Evolutionary conservation across 2,888 invertebrate species (phyloP).

Genomic region (Drosophila demipolita): DNA sequence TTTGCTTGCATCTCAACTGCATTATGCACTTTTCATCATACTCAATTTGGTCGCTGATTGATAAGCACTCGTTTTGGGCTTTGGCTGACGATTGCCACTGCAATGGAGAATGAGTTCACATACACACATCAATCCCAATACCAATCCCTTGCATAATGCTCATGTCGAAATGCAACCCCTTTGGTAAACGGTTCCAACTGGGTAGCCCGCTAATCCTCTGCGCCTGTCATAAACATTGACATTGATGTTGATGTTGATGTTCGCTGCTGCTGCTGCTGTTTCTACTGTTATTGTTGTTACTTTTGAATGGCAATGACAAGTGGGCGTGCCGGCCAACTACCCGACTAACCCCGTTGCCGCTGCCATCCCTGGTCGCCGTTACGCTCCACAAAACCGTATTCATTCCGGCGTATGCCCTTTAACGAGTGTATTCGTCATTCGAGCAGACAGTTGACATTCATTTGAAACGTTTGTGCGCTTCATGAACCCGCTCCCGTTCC

Average conservation of each 20-base stretch:
- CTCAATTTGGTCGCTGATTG: conserved; percentile 72
- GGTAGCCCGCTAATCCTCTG: conserved; percentile 75
- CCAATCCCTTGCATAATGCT: conserved; percentile 48
- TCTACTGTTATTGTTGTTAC: conserved; percentile 26
- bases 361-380: conserved; percentile 46
- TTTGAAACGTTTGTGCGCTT: conserved; percentile 70
- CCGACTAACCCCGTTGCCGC: conserved; percentile 56
- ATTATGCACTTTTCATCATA: conserved; percentile 68
- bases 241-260: conserved; percentile 70
- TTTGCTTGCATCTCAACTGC: conserved; percentile 11
- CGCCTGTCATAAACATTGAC: conserved; percentile 81
- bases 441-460: conserved; percentile 78
- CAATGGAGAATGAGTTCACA: conserved; percentile 4
- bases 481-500: conserved; percentile 49
- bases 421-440: conserved; percentile 80
- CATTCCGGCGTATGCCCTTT: conserved; percentile 77
- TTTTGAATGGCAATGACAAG: conserved; percentile 65
- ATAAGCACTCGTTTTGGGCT: conserved; percentile 51
- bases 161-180: neutral
- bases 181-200: conserved; percentile 64
- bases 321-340: conserved; percentile 67
- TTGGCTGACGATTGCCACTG: conserved; percentile 5
- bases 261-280: conserved; percentile 31
- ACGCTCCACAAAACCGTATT: conserved; percentile 71
- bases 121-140: neutral